These are phyloP conservation scores for Callipepla californica DNA, from an alignment of 2,113 vertebrate species.

Conservation along the genomic window DNA sequence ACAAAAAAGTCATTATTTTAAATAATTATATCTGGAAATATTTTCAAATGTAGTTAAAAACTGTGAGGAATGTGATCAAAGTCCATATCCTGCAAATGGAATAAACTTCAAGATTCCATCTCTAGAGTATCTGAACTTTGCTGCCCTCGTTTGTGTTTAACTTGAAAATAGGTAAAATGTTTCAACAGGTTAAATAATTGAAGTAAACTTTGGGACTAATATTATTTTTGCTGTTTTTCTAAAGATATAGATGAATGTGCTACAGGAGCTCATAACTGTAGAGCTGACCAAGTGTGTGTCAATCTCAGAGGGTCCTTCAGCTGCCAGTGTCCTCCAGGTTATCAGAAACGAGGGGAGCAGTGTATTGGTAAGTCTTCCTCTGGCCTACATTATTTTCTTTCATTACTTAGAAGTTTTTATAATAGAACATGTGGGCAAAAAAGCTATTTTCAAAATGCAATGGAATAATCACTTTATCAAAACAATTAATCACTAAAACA, in stretches of 20 bases:
- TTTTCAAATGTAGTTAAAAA: background rate
- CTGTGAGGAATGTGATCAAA: background rate
- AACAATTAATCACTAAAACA: background rate
- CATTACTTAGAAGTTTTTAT: background rate
- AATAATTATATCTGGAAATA: background rate
- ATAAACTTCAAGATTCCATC: background rate
- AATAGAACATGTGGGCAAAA: background rate
- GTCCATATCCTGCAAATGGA: background rate
- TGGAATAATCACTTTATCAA: background rate
- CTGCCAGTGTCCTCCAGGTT: constrained; percentile 90
- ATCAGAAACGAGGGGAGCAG: constrained; percentile 89
- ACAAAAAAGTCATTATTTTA: background rate
- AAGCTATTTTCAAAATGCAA: background rate
- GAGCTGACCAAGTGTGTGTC: constrained; percentile 87
- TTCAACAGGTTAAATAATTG: background rate
- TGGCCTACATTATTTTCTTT: background rate
- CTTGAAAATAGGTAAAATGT: background rate
- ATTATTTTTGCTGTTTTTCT: background rate
- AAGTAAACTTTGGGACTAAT: background rate
- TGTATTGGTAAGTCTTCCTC: constrained; percentile 87
- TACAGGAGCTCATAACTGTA: constrained; percentile 87
- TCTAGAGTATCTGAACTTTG: constrained; percentile 15
- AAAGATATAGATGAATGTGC: constrained; percentile 94
- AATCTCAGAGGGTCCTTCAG: constrained; percentile 92
- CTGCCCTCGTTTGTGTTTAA: background rate